Evolutionary conservation across 2,113 vertebrate genomes (phyloP), one percentile per base, ranked within the genome.

Genomic region (Oriolus oriolus): DNA sequence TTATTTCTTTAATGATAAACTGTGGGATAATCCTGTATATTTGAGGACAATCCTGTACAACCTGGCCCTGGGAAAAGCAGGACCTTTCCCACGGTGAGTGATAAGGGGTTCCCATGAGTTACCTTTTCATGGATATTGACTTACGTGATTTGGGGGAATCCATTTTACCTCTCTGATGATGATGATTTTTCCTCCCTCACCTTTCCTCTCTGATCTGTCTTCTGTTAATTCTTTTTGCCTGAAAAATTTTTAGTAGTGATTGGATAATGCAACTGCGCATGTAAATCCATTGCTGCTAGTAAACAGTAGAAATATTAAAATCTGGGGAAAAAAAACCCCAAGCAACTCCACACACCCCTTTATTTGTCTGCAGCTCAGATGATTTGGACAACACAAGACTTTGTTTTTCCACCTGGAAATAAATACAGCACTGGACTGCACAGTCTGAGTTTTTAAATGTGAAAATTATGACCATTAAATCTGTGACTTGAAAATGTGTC

Each of bases 401-500:
- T 80, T 45, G 21, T 17, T 76, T 81, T 84, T 71, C 68, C 79
- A n/a, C 22, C 42, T 94, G 84, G 56, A 78, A 90, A 75, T 39
- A 77, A 83, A 82, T 47, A 26, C 27, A 82, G 61, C 37, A 65
- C 37, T 50, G 73, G 42, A 50, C 37, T 56, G 84, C 75, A 75
- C 22, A 75, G 59, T n/a, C 75, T 86, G 57, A 63, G 26, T 44
- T 88, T 81, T 94, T 41, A 91, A 95, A 96, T 60, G 75, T 69
- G 77, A 92, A 82, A 95, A 95, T 81, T 82, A 81, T 17, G 37
- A 76, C 77, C 77, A 74, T 91, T 91, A 94, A 91, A 76, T 95
- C 59, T 85, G 59, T 61, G 81, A 86, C 83, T 90, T 96, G 94
- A 95, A 96, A 93, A 82, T 7, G 24, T 44, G 95, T 96, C 96